phyloP scores from a whole-genome alignment of 2,888 invertebrate genomes.

The Lutraria lutraria region DNA sequence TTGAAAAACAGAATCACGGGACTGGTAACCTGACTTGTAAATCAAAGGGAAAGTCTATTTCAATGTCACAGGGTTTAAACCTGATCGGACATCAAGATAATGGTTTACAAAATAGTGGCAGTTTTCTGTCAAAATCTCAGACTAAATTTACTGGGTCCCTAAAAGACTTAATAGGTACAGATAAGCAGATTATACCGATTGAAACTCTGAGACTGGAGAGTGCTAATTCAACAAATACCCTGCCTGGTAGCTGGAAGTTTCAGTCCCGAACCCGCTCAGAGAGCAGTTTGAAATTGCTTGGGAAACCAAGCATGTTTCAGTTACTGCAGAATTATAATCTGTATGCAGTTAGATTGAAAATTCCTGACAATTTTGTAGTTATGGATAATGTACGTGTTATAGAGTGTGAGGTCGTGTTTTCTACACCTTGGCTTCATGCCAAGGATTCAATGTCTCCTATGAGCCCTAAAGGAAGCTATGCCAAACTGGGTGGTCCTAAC shows the following conservation, averaged over 20 bases:
- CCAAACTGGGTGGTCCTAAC: constrained; percentile 78
- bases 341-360: constrained; percentile 70
- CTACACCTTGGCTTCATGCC: constrained; percentile 58
- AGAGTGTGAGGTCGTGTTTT: constrained; percentile 71
- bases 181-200: constrained; percentile 67
- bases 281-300: constrained; percentile 61
- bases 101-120: constrained; percentile 26
- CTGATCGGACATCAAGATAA: constrained; percentile 42
- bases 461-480: constrained; percentile 74
- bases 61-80: constrained; percentile 69
- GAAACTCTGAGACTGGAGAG: constrained; percentile 67
- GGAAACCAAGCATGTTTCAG: constrained; percentile 77
- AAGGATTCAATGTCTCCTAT: constrained; percentile 41
- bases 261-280: constrained; percentile 55
- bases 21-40: constrained; percentile 27
- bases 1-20: constrained; percentile 38
- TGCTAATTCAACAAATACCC: constrained; percentile 49
- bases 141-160: constrained; percentile 67
- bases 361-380: constrained; percentile 66
- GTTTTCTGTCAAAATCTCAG: constrained; percentile 61
- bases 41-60: constrained; percentile 65
- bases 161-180: constrained; percentile 60
- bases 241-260: constrained; percentile 62
- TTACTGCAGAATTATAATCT: constrained; percentile 78
- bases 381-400: constrained; percentile 68